These are phyloP conservation scores for Drosophila asahinai DNA, from an alignment of 1,140 invertebrate species.

Conservation along the genomic window DNA sequence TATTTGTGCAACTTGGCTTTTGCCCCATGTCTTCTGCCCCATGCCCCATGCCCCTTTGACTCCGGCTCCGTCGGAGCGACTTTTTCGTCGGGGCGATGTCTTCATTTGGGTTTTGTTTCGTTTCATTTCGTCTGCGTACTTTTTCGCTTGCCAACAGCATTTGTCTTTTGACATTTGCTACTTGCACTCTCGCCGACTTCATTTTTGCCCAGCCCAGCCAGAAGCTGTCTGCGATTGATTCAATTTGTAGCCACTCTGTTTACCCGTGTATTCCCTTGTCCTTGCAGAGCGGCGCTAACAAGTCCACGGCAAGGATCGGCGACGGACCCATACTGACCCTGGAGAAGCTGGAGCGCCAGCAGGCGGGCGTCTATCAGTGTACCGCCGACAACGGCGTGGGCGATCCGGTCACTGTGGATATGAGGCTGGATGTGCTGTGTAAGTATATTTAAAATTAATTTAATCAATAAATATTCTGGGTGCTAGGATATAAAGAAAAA, in stretches of 20 bases:
- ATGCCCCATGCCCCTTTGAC: background rate
- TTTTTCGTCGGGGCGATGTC: constrained; percentile 38
- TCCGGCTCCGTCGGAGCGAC: constrained; percentile 12
- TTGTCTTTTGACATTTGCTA: constrained; percentile 71
- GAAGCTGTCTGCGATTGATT: constrained; percentile 47
- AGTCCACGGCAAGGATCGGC: constrained; percentile 85
- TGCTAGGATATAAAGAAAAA: too few relatives aligned
- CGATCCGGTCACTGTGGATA: constrained; percentile 87
- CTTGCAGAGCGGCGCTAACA: constrained; percentile 78
- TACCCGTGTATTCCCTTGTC: constrained; percentile 15
- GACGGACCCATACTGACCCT: constrained; percentile 89
- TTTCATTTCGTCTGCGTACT: constrained; percentile 27
- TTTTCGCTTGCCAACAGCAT: constrained; percentile 54
- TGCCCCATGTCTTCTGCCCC: constrained; percentile 33
- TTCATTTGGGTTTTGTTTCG: constrained; percentile 37
- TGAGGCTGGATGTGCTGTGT: constrained; percentile 88
- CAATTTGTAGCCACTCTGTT: constrained; percentile 52
- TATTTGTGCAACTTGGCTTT: constrained; percentile 67
- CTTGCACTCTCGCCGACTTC: constrained; percentile 46
- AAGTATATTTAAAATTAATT: constrained; percentile 74
- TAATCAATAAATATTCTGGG: background rate
- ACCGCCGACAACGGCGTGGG: constrained; percentile 90
- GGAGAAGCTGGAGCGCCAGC: constrained; percentile 87
- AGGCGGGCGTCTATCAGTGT: constrained; percentile 89
- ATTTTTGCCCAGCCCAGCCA: constrained; percentile 37